These are phyloP conservation scores for Mimachlamys varia DNA, from an alignment of 2,888 invertebrate species.

Conservation along the genomic window DNA sequence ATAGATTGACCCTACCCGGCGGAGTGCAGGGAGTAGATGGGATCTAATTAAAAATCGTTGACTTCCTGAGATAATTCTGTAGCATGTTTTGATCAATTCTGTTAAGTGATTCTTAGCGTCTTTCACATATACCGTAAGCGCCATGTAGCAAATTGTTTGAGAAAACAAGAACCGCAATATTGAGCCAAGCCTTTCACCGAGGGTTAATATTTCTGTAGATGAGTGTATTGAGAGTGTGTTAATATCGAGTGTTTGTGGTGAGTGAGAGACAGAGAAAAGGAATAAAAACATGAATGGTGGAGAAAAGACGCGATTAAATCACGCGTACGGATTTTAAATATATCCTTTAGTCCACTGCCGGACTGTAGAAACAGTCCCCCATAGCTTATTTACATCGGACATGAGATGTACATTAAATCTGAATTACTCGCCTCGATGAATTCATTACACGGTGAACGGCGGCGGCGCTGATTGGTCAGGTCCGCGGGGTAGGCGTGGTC, in stretches of 20 bases:
- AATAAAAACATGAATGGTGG: not conserved
- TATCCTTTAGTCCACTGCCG: not conserved
- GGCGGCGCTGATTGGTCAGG: not conserved
- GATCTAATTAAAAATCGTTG: constrained; percentile 6
- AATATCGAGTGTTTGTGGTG: not conserved
- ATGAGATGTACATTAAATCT: constrained; percentile 25
- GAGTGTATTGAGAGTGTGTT: not conserved
- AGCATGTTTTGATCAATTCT: constrained; percentile 14
- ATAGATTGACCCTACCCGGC: not conserved
- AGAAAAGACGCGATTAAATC: not conserved
- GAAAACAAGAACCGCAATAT: not conserved
- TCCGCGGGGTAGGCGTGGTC: not conserved
- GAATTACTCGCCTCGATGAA: constrained; percentile 17
- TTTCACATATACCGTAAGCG: not conserved
- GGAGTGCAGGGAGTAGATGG: not conserved
- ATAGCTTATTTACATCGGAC: constrained; percentile 33
- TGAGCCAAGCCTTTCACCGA: not conserved
- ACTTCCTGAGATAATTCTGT: constrained; percentile 9
- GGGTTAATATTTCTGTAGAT: not conserved
- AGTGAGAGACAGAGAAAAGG: not conserved
- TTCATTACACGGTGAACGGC: constrained; percentile 18
- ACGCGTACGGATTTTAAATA: not conserved
- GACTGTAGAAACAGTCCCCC: not conserved
- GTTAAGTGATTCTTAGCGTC: not conserved
- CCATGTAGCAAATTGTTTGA: not conserved